phyloP scores from a whole-genome alignment of 2,113 vertebrate species.

The Apus apus region DNA sequence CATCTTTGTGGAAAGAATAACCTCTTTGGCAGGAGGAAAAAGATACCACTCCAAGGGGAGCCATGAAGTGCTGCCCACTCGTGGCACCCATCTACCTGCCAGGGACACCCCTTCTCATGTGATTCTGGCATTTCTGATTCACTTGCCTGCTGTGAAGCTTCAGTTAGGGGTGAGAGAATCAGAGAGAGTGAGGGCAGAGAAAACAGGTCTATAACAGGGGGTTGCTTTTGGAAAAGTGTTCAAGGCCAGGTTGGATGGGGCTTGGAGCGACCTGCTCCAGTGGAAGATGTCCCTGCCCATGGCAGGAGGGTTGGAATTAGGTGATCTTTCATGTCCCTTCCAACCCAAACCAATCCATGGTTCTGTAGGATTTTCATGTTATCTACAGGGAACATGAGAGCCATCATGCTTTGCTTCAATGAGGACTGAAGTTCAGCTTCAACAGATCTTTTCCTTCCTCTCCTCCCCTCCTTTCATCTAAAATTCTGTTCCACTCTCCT shows the following conservation, averaged over 20 bases:
- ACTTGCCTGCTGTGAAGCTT: background rate
- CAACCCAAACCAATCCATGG: too few species aligned
- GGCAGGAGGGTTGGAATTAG: too few species aligned
- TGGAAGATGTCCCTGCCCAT: too few species aligned
- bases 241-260: background rate
- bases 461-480: background rate
- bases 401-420: background rate
- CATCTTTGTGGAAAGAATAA: background rate
- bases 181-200: background rate
- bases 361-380: background rate
- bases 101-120: background rate
- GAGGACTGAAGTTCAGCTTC: background rate
- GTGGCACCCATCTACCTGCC: background rate
- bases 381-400: background rate
- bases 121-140: background rate
- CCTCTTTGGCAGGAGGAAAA: background rate
- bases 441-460: background rate
- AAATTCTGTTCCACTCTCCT: background rate
- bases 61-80: background rate
- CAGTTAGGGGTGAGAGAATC: background rate
- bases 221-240: background rate
- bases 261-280: too few species aligned
- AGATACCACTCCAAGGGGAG: background rate
- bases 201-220: rapidly evolving
- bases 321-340: too few species aligned